Evolutionary conservation across 2,888 invertebrate species (phyloP).

Genomic region (Troides aeacus): DNA sequence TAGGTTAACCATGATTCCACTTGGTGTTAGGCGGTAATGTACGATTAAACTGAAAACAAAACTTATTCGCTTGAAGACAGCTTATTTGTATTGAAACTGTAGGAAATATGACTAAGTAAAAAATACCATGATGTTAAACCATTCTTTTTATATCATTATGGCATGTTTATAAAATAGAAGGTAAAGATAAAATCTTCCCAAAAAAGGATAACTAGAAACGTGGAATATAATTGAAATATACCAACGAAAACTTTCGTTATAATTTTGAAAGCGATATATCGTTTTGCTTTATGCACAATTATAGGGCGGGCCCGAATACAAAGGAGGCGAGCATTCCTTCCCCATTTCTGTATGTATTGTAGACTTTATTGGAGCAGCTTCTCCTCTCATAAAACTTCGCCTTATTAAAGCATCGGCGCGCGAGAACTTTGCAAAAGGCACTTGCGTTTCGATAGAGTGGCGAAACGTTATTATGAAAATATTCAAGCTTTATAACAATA

Average conservation of each 20-base stretch:
- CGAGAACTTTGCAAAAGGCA: constrained; percentile 19
- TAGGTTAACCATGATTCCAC: too few species aligned
- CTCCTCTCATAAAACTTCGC: constrained; percentile 19
- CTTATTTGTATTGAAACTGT: too few species aligned
- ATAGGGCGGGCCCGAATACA: not conserved
- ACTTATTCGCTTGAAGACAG: too few species aligned
- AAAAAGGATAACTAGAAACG: not conserved
- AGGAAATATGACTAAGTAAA: too few species aligned
- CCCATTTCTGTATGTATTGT: constrained; percentile 21
- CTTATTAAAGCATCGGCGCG: constrained; percentile 21
- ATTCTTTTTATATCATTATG: too few species aligned
- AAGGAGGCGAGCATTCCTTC: constrained; percentile 24
- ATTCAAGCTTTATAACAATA: too few species aligned
- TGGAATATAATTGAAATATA: not conserved
- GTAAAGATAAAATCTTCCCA: not conserved
- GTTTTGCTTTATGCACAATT: constrained; percentile 7
- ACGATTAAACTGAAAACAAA: too few species aligned
- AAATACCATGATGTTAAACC: too few species aligned
- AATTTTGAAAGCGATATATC: constrained; percentile 5
- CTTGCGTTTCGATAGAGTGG: not conserved
- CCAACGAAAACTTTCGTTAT: constrained; percentile 2
- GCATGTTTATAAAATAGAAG: too few species aligned
- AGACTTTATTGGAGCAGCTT: constrained; percentile 21
- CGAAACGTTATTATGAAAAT: not conserved
- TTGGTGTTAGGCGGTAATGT: too few species aligned